Base-by-base conservation (phyloP, 2,888 invertebrate species). In the Eustalomyia histrio region DNA sequence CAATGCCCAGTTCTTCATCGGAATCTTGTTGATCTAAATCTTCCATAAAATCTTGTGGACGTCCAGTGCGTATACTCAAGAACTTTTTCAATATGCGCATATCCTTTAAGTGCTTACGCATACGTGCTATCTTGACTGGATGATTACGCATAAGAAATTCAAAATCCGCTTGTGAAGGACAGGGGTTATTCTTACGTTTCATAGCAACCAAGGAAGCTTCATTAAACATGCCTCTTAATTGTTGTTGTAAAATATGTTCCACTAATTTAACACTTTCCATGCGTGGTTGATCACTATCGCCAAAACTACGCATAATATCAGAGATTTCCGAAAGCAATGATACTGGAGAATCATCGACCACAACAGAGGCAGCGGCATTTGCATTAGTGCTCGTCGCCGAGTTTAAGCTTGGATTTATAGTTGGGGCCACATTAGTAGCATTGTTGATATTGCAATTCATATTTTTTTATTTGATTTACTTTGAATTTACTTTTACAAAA, bases 251-350 rank as follows among this genome's bases (percentile, higher is more conserved):
- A 73, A 97, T 94, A 83, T 93, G 94, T 91, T 98, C 97, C 0
- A 98, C 94, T 61, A 97, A 91, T 72, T 94, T 93, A 0, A 97
- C 97, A 1, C 97, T 95, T 57, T 96, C 96, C 0, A 94, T 92
- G 53, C 95, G 92, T 0, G 97, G 97, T 80, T 94, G 94, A 18
- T 95, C 93, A 86, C 95, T 95, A 87, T 98, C 98, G 0, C 98
- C 98, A 87, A 97, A 96, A n/a, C 97, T 97, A 85, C 96, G 95
- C 97, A 97, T 96, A 93, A 97, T 97, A 85, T 94, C 93, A 0
- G 95, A 94, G 84, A 97, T 96, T 91, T 97, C 96, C 0, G 89
- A 88, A 0, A 88, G 84, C 39, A 90, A 68, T 0, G 89, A 88
- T 0, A 89, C 88, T 12, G 76, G 79, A 0, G 81, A 60, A 55